phyloP scores from a whole-genome alignment of 2,113 vertebrate genomes.

The Centropus bengalensis region DNA sequence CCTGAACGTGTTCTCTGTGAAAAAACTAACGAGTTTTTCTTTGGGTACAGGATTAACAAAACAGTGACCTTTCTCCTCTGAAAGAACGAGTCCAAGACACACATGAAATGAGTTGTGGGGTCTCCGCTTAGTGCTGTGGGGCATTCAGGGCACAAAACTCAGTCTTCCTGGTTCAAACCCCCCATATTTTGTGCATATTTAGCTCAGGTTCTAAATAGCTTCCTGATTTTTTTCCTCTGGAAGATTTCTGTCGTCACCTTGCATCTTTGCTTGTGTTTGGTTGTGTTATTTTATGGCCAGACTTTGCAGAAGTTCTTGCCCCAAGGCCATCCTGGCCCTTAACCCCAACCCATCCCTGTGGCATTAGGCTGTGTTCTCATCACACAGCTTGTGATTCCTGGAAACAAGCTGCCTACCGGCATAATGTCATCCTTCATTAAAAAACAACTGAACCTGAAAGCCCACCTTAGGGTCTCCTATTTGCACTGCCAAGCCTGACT shows the following conservation, averaged over 20 bases:
- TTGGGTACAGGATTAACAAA: neutral
- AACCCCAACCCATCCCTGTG: neutral
- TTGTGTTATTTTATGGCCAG: neutral
- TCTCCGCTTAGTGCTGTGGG: neutral
- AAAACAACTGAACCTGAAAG: neutral
- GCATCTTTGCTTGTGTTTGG: neutral
- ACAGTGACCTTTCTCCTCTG: neutral
- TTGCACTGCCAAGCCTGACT: neutral
- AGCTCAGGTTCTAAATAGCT: conserved; percentile 14
- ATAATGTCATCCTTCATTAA: neutral
- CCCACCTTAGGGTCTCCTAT: neutral
- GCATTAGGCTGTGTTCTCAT: fast-evolving
- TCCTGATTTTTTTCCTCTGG: neutral
- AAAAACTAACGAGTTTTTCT: neutral
- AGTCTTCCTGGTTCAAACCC: conserved; percentile 11
- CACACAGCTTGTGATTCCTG: neutral
- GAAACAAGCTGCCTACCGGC: neutral
- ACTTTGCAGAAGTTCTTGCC: neutral
- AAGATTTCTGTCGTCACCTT: neutral
- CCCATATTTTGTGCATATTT: neutral
- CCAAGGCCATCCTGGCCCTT: neutral
- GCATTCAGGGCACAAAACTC: neutral
- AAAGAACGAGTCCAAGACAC: neutral
- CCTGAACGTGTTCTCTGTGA: neutral
- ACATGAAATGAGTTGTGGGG: conserved; percentile 25